These are phyloP conservation scores for Pheosia tremula DNA, from an alignment of 2,888 invertebrate genomes.

Conservation along the genomic window DNA sequence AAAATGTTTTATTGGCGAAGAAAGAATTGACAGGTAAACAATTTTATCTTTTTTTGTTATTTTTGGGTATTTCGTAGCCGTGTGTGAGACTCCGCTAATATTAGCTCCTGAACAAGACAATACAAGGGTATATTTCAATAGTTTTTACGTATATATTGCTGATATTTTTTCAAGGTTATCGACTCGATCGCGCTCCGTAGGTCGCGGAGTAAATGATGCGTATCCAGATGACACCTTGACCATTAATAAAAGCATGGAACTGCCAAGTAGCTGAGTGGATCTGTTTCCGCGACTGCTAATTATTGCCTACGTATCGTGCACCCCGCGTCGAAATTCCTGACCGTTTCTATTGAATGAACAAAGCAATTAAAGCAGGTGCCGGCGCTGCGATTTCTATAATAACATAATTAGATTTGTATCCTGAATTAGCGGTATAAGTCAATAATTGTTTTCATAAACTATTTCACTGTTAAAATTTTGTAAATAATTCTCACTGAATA, in stretches of 20 bases:
- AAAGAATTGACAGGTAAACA: slow-evolving; percentile 82
- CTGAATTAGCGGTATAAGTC: no score
- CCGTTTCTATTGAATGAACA: slow-evolving; percentile 5
- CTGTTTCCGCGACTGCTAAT: slow-evolving; percentile 28
- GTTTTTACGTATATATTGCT: slow-evolving; percentile 12
- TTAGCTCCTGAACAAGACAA: slow-evolving; percentile 7
- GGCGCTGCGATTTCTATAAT: background rate
- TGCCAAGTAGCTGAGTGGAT: slow-evolving; percentile 39
- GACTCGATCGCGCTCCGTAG: slow-evolving; percentile 60
- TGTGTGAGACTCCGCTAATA: slow-evolving; percentile 13
- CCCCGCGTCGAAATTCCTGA: slow-evolving; percentile 18
- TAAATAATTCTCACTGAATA: background rate
- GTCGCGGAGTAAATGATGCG: slow-evolving; percentile 62
- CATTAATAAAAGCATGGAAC: slow-evolving; percentile 55
- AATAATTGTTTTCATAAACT: no score
- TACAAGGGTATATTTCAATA: slow-evolving; percentile 9
- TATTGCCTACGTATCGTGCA: slow-evolving; percentile 13
- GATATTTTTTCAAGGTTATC: slow-evolving; percentile 74
- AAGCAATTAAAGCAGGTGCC: background rate
- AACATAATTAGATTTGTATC: background rate
- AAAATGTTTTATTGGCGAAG: slow-evolving; percentile 77
- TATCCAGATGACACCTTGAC: slow-evolving; percentile 62
- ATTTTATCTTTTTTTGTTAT: slow-evolving; percentile 52
- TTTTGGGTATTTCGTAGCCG: slow-evolving; percentile 21
- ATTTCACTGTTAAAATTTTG: no score